These are phyloP conservation scores for Turnix velox DNA, from an alignment of 2,113 vertebrate genomes.

Conservation along the genomic window DNA sequence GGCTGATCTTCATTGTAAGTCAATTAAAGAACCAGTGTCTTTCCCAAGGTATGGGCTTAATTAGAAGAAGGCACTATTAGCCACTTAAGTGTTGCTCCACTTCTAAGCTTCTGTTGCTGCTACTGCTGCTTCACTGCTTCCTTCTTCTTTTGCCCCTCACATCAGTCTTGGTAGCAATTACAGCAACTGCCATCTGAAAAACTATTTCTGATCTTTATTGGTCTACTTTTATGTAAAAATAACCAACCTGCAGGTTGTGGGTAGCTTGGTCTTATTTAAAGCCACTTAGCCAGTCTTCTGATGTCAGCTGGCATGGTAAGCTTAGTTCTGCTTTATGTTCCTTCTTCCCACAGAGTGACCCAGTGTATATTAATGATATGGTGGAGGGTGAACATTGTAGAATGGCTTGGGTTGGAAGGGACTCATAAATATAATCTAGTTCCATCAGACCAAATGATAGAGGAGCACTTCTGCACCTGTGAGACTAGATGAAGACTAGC, in stretches of 20 bases:
- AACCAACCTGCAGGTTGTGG: neutral
- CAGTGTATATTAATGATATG: neutral
- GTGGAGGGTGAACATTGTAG: neutral
- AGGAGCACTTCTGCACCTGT: neutral
- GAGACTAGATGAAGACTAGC: neutral
- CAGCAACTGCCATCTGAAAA: neutral
- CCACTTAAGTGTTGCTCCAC: neutral
- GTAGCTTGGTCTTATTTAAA: neutral
- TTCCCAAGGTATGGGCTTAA: neutral
- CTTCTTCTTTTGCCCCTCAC: neutral
- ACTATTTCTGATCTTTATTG: neutral
- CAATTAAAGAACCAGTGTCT: neutral
- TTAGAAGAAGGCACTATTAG: neutral
- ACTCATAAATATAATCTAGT: no score
- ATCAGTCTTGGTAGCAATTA: neutral
- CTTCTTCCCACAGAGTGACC: neutral
- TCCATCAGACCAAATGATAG: neutral
- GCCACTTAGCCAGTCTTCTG: neutral
- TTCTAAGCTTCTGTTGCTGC: neutral
- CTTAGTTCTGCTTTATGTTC: neutral
- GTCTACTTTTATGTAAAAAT: neutral
- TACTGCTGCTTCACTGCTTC: slow-evolving; percentile 6
- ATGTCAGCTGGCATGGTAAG: neutral
- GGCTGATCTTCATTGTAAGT: neutral
- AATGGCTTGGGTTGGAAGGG: no score